phyloP scores from a whole-genome alignment of 2,797 vertebrate species.

The Perodicticus potto region DNA sequence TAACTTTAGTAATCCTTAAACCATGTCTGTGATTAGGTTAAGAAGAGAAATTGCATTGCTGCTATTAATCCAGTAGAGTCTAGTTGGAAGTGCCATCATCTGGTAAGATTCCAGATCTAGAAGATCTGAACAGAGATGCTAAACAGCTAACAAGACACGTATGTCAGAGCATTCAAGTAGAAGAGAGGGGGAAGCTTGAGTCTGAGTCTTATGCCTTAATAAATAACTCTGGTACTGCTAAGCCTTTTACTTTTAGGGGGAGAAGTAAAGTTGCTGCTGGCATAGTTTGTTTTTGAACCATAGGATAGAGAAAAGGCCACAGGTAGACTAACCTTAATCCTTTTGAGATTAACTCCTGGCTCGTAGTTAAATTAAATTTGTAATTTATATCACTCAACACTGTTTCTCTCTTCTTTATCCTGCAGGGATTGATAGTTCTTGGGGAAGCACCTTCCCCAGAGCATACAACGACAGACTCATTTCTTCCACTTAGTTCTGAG shows the following conservation, averaged over 20 bases:
- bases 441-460: constrained; percentile 90
- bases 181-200: not conserved
- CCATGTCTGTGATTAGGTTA: constrained; percentile 43
- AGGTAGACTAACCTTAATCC: not conserved
- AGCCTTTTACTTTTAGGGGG: constrained; percentile 6
- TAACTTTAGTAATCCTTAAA: not conserved
- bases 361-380: not conserved
- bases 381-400: constrained; percentile 30
- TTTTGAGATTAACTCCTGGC: constrained; percentile 37
- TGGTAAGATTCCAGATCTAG: constrained; percentile 4
- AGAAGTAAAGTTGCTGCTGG: not conserved
- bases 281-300: constrained; percentile 30
- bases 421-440: constrained; percentile 95
- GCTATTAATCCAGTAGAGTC: not conserved
- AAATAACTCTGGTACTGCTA: not conserved
- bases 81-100: constrained; percentile 40
- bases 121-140: not conserved
- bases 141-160: not conserved
- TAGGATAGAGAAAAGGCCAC: not conserved
- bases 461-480: constrained; percentile 84
- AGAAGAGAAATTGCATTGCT: constrained; percentile 30
- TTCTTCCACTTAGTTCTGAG: constrained; percentile 86
- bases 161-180: not conserved
- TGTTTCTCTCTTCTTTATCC: constrained; percentile 72
- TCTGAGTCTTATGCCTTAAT: not conserved